These are phyloP conservation scores for Ramazzottius varieornatus DNA, from an alignment of 2,888 invertebrate species.

Conservation along the genomic window DNA sequence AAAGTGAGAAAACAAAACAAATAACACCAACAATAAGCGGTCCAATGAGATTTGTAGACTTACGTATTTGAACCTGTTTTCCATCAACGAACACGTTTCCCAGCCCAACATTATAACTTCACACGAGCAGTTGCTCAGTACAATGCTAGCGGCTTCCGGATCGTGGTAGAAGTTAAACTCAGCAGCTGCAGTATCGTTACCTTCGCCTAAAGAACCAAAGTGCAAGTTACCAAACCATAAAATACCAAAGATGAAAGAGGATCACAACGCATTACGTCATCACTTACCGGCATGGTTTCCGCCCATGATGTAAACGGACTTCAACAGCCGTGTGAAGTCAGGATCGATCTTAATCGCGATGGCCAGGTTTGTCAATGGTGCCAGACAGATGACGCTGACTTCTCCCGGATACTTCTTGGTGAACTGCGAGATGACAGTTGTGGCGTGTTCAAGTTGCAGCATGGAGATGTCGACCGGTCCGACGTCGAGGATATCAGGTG, in stretches of 20 bases:
- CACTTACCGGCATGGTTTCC: slow-evolving; percentile 47
- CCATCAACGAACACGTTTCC: slow-evolving; percentile 31
- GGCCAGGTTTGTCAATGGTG: slow-evolving; percentile 52
- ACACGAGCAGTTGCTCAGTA: slow-evolving; percentile 31
- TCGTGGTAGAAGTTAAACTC: slow-evolving; percentile 52
- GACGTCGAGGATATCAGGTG: neutral
- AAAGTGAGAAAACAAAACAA: too few relatives aligned
- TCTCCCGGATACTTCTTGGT: slow-evolving; percentile 12
- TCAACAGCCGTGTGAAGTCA: slow-evolving; percentile 34
- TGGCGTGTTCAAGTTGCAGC: neutral
- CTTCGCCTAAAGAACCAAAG: neutral
- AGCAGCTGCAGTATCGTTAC: slow-evolving; percentile 24
- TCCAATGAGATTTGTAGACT: too few relatives aligned
- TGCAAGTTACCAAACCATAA: neutral
- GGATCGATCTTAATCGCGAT: slow-evolving; percentile 41
- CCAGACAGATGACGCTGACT: slow-evolving; percentile 26
- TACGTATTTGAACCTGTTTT: neutral
- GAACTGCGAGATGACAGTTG: neutral
- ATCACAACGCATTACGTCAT: too few relatives aligned
- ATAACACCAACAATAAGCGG: too few relatives aligned
- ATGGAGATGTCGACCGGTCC: neutral
- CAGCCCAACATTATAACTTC: slow-evolving; percentile 39
- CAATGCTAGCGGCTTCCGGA: slow-evolving; percentile 46
- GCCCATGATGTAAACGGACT: slow-evolving; percentile 46
- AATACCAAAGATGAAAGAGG: slow-evolving; percentile 10